These are phyloP conservation scores for Carassius gibelio DNA, from an alignment of 2,113 vertebrate species.

Conservation along the genomic window DNA sequence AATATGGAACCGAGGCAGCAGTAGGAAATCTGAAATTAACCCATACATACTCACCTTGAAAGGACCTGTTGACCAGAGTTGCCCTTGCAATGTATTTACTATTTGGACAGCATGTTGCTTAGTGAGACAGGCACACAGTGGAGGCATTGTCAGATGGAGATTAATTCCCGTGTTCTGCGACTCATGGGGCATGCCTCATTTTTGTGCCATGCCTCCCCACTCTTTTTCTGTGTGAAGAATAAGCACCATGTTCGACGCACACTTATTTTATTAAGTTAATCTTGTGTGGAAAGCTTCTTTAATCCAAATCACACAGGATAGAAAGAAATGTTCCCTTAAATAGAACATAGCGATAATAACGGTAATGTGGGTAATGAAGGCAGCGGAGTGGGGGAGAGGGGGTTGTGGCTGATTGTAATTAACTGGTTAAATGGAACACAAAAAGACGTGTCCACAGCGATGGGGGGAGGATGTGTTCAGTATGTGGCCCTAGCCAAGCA, in stretches of 20 bases:
- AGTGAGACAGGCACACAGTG: constrained; percentile 2
- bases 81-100: constrained; percentile 24
- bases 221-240: constrained; percentile 68
- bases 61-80: constrained; percentile 37
- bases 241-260: constrained; percentile 74
- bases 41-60: constrained; percentile 34
- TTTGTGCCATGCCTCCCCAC: constrained; percentile 33
- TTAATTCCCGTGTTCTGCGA: background rate
- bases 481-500: constrained; percentile 66
- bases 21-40: constrained; percentile 52
- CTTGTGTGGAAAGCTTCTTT: constrained; percentile 85
- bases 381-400: constrained; percentile 42
- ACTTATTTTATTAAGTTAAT: constrained; percentile 87
- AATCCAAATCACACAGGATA: constrained; percentile 84
- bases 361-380: constrained; percentile 46
- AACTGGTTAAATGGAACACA: constrained; percentile 63
- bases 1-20: constrained; percentile 55
- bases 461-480: constrained; percentile 64
- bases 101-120: constrained; percentile 33
- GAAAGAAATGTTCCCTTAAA: constrained; percentile 80
- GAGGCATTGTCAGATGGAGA: constrained; percentile 5
- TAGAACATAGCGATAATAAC: constrained; percentile 67
- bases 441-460: constrained; percentile 55
- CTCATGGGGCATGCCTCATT: background rate
- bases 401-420: constrained; percentile 57